Conservation (phyloP, 2,888 invertebrate species). For the Zonitis immaculata region DNA sequence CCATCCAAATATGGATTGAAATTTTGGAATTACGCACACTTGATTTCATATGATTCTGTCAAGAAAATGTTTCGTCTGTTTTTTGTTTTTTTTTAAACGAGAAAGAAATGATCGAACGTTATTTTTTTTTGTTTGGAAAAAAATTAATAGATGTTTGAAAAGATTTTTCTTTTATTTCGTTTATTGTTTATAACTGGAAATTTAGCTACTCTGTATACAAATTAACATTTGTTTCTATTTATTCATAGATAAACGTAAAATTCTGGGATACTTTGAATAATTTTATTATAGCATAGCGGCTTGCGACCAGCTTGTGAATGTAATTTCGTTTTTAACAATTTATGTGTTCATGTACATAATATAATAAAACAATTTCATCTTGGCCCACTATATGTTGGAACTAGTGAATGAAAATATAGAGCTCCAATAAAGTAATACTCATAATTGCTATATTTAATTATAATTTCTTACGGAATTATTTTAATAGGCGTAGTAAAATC, state of each 20-base stretch:
- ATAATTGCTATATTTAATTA: too few species aligned
- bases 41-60: neutral
- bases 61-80: too few species aligned
- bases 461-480: too few species aligned
- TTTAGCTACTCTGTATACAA: neutral
- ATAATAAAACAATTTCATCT: neutral
- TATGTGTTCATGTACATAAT: too few species aligned
- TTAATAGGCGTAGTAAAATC: too few species aligned
- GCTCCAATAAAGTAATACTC: too few species aligned
- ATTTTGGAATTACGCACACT: neutral
- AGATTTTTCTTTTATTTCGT: neutral
- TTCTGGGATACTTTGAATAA: slow-evolving; percentile 23
- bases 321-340: neutral
- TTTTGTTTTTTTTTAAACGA: neutral
- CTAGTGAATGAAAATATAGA: too few species aligned
- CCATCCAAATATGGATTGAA: neutral
- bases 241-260: slow-evolving; percentile 22
- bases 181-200: neutral
- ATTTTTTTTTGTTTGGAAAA: too few species aligned
- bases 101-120: neutral
- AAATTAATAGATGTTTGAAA: neutral
- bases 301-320: slow-evolving; percentile 38
- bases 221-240: slow-evolving; percentile 20
- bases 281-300: slow-evolving; percentile 37
- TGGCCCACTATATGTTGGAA: too few species aligned